Evolutionary conservation across 2,113 vertebrate genomes (phyloP).

Genomic region (Perccottus glenii): DNA sequence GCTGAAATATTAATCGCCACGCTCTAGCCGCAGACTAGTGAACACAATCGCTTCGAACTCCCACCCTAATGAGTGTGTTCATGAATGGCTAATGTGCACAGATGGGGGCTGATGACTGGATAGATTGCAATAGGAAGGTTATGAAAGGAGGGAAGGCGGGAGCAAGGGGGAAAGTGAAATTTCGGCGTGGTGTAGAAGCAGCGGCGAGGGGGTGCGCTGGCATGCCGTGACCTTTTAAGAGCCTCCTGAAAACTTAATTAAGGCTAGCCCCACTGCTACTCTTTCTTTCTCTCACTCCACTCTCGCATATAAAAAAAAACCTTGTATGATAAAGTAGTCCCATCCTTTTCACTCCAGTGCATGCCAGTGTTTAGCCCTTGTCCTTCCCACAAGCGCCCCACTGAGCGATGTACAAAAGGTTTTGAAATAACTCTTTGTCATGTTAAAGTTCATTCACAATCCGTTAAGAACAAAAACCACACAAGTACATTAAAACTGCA

Average conservation of each 20-base stretch:
- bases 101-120: constrained; percentile 79
- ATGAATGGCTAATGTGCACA: constrained; percentile 82
- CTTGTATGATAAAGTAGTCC: constrained; percentile 20
- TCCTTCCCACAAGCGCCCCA: constrained; percentile 28
- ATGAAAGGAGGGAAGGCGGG: constrained; percentile 26
- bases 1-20: constrained; percentile 84
- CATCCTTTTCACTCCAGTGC: constrained; percentile 18
- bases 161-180: constrained; percentile 47
- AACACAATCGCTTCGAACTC: constrained; percentile 82
- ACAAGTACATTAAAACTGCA: constrained; percentile 60
- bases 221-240: constrained; percentile 78
- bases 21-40: constrained; percentile 77
- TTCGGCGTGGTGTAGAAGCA: constrained; percentile 42
- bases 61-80: constrained; percentile 81
- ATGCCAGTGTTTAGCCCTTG: constrained; percentile 42
- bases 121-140: constrained; percentile 65
- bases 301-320: constrained; percentile 13
- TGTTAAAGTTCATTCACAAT: constrained; percentile 14
- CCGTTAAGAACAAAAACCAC: constrained; percentile 34
- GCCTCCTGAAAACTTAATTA: constrained; percentile 79
- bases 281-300: constrained; percentile 36
- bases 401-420: constrained; percentile 30
- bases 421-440: constrained; percentile 26
- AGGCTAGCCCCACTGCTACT: constrained; percentile 52
- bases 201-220: constrained; percentile 48